Conservation (phyloP, 2,888 invertebrate species). For the Lagria hirta region DNA sequence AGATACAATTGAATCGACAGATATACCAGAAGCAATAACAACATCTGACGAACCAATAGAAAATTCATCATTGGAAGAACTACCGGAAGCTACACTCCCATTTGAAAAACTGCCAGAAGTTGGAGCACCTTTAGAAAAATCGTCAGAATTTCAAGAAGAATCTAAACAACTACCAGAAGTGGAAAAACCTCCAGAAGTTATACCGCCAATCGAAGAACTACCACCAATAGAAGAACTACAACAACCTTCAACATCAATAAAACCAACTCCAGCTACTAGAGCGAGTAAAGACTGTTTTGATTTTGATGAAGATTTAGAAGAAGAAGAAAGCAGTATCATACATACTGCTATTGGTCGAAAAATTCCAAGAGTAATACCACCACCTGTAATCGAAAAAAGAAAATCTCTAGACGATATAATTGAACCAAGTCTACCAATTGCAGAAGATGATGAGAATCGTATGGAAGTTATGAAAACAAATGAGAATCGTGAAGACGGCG, state of each 20-base stretch:
- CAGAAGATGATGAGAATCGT: conserved; percentile 31
- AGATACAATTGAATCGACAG: no score
- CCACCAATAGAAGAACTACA: no score
- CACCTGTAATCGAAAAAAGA: conserved; percentile 49
- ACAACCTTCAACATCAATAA: conserved; percentile 16
- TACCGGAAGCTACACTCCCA: no score
- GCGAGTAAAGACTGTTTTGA: conserved; percentile 73
- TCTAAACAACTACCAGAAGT: conserved; percentile 20
- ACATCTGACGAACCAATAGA: no score
- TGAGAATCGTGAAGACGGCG: conserved; percentile 49
- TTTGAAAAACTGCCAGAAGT: no score
- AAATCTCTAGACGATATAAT: conserved; percentile 50
- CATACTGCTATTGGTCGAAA: conserved; percentile 58
- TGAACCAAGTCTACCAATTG: conserved; percentile 48
- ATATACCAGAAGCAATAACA: no score
- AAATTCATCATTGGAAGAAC: no score
- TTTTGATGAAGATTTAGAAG: conserved; percentile 75
- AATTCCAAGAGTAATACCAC: conserved; percentile 63
- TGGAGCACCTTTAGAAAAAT: conserved; percentile 16
- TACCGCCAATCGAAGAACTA: no score
- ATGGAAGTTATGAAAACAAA: conserved; percentile 17
- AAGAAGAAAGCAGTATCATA: conserved; percentile 56
- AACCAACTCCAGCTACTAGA: conserved; percentile 42
- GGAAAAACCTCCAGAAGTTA: no score
- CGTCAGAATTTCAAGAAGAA: no score